phyloP scores from a whole-genome alignment of 2,113 vertebrate species.

The Vanacampus margaritifer region DNA sequence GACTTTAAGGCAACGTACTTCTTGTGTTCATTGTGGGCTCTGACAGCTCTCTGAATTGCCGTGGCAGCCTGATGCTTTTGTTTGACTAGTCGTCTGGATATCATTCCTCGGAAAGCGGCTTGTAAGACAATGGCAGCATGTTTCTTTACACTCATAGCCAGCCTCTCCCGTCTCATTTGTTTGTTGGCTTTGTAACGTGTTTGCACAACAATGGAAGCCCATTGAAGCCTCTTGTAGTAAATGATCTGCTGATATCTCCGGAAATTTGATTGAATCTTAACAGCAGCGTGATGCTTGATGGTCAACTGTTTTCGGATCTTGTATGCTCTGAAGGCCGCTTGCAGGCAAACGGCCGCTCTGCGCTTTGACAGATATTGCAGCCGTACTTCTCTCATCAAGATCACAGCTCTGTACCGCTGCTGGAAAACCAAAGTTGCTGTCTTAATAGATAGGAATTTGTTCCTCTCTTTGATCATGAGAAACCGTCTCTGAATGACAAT shows the following conservation, averaged over 20 bases:
- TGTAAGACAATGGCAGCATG: constrained; percentile 72
- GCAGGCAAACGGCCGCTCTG: constrained; percentile 69
- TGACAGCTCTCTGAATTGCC: constrained; percentile 29
- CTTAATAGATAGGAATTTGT: constrained; percentile 64
- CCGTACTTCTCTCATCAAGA: constrained; percentile 31
- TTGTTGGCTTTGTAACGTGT: constrained; percentile 69
- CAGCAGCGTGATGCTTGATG: constrained; percentile 58
- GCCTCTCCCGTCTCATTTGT: constrained; percentile 57
- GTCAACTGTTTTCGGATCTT: constrained; percentile 59
- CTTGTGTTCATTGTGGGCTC: neutral
- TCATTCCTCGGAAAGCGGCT: constrained; percentile 69
- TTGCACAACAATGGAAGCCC: constrained; percentile 76
- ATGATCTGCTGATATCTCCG: constrained; percentile 65
- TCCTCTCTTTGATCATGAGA: constrained; percentile 48
- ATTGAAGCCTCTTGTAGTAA: constrained; percentile 62
- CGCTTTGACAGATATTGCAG: constrained; percentile 65
- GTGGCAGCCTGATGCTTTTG: constrained; percentile 52
- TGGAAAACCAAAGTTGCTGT: constrained; percentile 71
- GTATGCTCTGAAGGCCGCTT: constrained; percentile 78
- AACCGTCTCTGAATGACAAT: constrained; percentile 73
- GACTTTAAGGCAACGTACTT: constrained; percentile 14
- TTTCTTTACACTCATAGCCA: constrained; percentile 50
- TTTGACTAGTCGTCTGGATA: constrained; percentile 54
- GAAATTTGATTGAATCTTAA: constrained; percentile 79
- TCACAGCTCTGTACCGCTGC: constrained; percentile 63